These are phyloP conservation scores for Pegoplata infirma DNA, from an alignment of 2,888 invertebrate species.

Conservation along the genomic window DNA sequence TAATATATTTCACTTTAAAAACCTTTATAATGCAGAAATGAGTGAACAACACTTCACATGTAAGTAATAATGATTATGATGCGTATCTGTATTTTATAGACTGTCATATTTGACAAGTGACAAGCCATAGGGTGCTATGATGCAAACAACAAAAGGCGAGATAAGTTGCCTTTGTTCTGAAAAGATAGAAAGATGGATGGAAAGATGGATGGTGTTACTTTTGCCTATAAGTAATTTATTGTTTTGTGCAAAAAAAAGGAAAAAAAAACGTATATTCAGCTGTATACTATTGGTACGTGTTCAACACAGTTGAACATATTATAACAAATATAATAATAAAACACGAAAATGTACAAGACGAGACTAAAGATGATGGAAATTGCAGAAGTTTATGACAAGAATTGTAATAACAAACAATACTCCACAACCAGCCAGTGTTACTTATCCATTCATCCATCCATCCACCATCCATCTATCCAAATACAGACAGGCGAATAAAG, in stretches of 20 bases:
- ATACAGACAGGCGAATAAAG: background rate
- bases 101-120: conserved; percentile 43
- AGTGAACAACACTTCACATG: background rate
- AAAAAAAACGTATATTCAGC: conserved; percentile 22
- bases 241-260: conserved; percentile 1
- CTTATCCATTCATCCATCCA: background rate
- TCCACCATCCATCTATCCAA: background rate
- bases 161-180: background rate
- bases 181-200: background rate
- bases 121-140: conserved; percentile 19
- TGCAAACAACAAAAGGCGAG: conserved; percentile 17
- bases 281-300: conserved; percentile 59
- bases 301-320: conserved; percentile 58
- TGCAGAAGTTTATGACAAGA: background rate
- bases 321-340: conserved; percentile 27
- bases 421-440: background rate
- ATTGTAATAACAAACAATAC: background rate
- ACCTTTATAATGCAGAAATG: background rate
- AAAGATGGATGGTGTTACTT: background rate
- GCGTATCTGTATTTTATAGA: conserved; percentile 18
- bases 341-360: background rate
- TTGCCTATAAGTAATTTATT: background rate
- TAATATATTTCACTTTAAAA: background rate
- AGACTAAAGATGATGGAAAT: background rate
- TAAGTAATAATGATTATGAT: conserved; percentile 11